Conservation (phyloP, 1,140 invertebrate species). For the Manduca sexta region DNA sequence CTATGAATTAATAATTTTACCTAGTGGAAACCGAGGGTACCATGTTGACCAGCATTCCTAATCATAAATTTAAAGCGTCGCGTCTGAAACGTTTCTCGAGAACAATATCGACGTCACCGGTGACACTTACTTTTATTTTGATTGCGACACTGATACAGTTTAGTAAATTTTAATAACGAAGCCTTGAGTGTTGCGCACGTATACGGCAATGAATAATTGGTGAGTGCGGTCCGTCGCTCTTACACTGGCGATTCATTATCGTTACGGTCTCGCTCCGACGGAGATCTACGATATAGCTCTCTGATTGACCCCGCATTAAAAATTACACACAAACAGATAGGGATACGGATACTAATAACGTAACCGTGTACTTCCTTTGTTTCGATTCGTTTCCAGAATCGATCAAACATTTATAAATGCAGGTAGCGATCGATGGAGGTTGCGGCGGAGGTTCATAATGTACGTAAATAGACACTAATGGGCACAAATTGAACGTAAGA, state of each 20-base stretch:
- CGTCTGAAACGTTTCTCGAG: not conserved
- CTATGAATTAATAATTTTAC: conserved; percentile 62
- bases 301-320: conserved; percentile 74
- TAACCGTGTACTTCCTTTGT: conserved; percentile 53
- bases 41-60: conserved; percentile 35
- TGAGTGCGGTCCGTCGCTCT: conserved; percentile 57
- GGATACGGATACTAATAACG: conserved; percentile 55
- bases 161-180: conserved; percentile 23
- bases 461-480: conserved; percentile 10
- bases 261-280: conserved; percentile 60
- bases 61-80: conserved; percentile 36
- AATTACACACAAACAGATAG: conserved; percentile 70
- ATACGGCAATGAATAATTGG: conserved; percentile 61
- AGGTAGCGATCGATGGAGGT: conserved; percentile 40
- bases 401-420: conserved; percentile 56
- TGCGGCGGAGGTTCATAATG: conserved; percentile 37
- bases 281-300: conserved; percentile 64
- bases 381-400: conserved; percentile 44
- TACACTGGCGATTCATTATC: conserved; percentile 66
- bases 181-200: conserved; percentile 36
- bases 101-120: not conserved
- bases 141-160: not conserved
- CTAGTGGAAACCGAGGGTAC: conserved; percentile 62
- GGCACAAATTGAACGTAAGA: conserved; percentile 34
- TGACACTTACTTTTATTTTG: not conserved